These are phyloP conservation scores for Callyntrura guangdongensis DNA, from an alignment of 2,888 invertebrate species.

Conservation along the genomic window DNA sequence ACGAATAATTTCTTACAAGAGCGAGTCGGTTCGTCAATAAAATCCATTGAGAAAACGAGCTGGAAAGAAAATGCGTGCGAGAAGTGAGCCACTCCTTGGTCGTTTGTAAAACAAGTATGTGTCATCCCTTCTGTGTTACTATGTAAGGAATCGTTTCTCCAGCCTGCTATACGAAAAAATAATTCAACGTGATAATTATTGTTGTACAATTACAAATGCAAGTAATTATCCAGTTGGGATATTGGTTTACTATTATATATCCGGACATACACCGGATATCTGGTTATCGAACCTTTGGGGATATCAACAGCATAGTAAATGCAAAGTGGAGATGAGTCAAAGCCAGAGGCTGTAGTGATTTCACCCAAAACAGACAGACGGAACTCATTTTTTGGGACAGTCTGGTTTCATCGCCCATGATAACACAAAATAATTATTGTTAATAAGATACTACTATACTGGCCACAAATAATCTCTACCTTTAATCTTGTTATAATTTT, in stretches of 20 bases:
- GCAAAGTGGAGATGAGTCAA: constrained; percentile 80
- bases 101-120: constrained; percentile 78
- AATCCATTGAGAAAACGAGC: constrained; percentile 80
- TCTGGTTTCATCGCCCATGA: constrained; percentile 45
- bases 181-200: too few relatives aligned
- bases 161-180: too few relatives aligned
- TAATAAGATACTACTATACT: too few relatives aligned
- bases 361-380: constrained; percentile 81
- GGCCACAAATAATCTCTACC: too few relatives aligned
- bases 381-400: constrained; percentile 77
- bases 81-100: constrained; percentile 80
- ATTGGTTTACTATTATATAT: too few relatives aligned
- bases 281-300: constrained; percentile 81
- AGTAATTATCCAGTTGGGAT: too few relatives aligned
- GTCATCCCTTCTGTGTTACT: constrained; percentile 83
- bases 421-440: neutral
- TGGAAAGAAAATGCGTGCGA: constrained; percentile 83
- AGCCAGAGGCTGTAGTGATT: constrained; percentile 82
- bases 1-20: constrained; percentile 67
- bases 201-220: too few relatives aligned
- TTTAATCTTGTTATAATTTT: too few relatives aligned
- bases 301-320: constrained; percentile 82
- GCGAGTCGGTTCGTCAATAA: constrained; percentile 64
- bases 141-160: constrained; percentile 81
- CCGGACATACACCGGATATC: too few relatives aligned